Base-by-base conservation (phyloP, 2,888 invertebrate genomes). In the Dioctria linearis region DNA sequence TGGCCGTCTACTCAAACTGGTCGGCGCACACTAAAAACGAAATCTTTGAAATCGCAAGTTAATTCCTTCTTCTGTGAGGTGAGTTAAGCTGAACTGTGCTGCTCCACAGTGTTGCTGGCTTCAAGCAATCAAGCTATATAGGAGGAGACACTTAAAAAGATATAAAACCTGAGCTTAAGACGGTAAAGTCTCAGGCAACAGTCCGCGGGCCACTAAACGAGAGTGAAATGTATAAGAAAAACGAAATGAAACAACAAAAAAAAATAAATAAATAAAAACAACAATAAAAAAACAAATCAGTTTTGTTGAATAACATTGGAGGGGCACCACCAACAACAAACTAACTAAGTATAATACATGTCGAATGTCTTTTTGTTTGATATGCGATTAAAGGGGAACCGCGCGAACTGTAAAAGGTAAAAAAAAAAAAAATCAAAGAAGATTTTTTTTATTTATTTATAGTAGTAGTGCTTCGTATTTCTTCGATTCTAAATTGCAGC, bases 1-100 rank as follows among this genome's bases (percentile, higher is more conserved):
- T 89, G 89, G 88, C 89, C 89, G 88, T 88, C 87, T 88, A 86
- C 87, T 86, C 86, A 88, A 88, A 88, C 88, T 87, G 88, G 88
- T 89, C 89, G 89, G 88, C 88, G 86, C 89, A 89, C 88, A 89
- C 89, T 89, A 85, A 89, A 88, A 86, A 87, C 85, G 86, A 86
- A 86, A 85, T 85, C 86, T 85, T 86, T 85, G 82, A 84, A 84
- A 84, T 84, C 83, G 84, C 82, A 84, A 84, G 83, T 83, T 81
- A 83, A 83, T 83, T 83, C 25, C 25, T 25, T 25, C 86, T 63
- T 76, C 76, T 76, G 37, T 43, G 46, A 42, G 46, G 59, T 59
- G 42, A 59, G 43, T 25, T 5, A 13, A 42, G 46, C 39, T 54
- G 57, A 43, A n/a, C 42, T 42, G 40, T 43, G 67, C 57, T 25